A percentile compares a stretch with the other conserved stretches of the same genome.
Conservation (phyloP, 2,797 vertebrate genomes). For the Notamacropus eugenii region DNA sequence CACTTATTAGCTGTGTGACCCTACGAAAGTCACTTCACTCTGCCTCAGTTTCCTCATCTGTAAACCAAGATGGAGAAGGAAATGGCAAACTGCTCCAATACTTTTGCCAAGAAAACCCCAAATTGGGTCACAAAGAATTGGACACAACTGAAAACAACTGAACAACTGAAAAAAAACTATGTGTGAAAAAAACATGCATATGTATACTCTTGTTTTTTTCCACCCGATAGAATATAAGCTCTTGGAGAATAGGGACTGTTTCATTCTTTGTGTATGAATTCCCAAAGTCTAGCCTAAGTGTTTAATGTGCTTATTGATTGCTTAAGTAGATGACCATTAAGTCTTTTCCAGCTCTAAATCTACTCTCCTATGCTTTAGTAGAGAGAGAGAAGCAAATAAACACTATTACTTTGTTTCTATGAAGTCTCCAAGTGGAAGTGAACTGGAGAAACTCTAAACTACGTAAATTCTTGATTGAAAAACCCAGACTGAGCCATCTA, state of each 20-base stretch:
- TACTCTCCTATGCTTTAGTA: not conserved
- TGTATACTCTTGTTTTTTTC: not conserved
- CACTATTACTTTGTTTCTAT: not conserved
- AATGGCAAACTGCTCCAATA: not conserved
- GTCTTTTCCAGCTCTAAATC: not conserved
- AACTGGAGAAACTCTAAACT: not conserved
- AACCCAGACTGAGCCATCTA: not conserved
- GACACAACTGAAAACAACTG: not conserved
- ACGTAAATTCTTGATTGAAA: not conserved
- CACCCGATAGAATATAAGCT: not conserved
- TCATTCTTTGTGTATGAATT: not conserved
- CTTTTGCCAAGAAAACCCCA: not conserved
- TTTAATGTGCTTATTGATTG: not conserved
- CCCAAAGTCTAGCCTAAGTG: not conserved
- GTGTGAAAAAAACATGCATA: not conserved
- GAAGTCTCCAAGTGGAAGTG: not conserved
- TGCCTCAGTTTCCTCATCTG: not conserved
- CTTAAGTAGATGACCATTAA: not conserved
- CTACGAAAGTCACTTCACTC: not conserved
- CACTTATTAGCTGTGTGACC: not conserved
- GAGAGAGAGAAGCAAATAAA: not conserved
- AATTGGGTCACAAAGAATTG: not conserved
- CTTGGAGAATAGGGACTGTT: not conserved
- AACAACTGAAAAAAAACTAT: not conserved
- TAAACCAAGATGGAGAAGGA: not conserved